phyloP scores from a whole-genome alignment of 1,140 invertebrate genomes.

The Pseudoatta argentina region DNA sequence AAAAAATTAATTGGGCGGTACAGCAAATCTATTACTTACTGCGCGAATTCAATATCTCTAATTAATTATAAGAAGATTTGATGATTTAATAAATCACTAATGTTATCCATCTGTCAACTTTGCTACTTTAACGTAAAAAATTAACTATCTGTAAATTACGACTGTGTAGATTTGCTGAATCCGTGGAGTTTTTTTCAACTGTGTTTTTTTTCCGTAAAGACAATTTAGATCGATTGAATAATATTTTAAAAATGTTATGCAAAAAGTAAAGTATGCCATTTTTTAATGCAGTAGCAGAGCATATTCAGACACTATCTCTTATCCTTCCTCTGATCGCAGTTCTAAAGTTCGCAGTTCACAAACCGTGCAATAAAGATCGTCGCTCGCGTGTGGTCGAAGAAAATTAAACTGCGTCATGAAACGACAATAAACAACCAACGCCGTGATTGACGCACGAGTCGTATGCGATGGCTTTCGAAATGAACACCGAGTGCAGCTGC shows the following conservation, averaged over 20 bases:
- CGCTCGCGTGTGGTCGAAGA: conserved; percentile 26
- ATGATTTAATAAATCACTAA: too few relatives aligned
- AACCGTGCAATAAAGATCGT: conserved; percentile 42
- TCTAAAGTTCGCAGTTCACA: neutral
- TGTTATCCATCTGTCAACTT: too few relatives aligned
- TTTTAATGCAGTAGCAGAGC: neutral
- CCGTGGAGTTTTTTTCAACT: too few relatives aligned
- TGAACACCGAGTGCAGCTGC: conserved; percentile 49
- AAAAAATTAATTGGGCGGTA: too few relatives aligned
- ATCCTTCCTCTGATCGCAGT: neutral
- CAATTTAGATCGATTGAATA: neutral
- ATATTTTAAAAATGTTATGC: neutral
- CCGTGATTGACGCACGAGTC: conserved; percentile 52
- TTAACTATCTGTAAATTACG: too few relatives aligned
- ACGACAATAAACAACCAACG: conserved; percentile 53
- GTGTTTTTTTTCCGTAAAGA: neutral
- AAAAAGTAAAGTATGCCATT: neutral
- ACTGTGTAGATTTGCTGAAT: too few relatives aligned
- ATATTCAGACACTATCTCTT: neutral
- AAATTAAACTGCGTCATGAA: conserved; percentile 49
- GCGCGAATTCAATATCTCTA: too few relatives aligned
- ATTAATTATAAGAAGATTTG: too few relatives aligned
- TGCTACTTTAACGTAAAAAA: too few relatives aligned
- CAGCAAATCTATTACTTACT: too few relatives aligned
- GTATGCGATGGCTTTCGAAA: conserved; percentile 56